phyloP scores from a whole-genome alignment of 2,888 invertebrate genomes.

The Limnephilus marmoratus region DNA sequence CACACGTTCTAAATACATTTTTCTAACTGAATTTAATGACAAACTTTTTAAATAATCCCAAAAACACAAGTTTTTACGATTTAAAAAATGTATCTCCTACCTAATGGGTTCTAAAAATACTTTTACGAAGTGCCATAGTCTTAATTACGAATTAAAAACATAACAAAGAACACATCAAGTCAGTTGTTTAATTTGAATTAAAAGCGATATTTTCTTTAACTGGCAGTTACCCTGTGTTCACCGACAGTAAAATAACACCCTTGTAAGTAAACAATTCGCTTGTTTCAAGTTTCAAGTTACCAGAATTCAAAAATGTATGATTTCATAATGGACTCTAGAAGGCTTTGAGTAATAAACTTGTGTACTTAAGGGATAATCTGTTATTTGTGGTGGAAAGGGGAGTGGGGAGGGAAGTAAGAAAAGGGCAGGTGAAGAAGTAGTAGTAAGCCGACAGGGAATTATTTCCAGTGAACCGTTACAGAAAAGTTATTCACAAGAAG shows the following conservation, averaged over 20 bases:
- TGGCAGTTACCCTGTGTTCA: neutral
- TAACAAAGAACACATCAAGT: neutral
- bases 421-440: neutral
- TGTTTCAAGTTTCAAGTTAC: conserved; percentile 19
- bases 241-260: neutral
- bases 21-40: too few species aligned
- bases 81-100: neutral
- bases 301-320: conserved; percentile 47
- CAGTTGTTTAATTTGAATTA: conserved; percentile 3
- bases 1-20: too few species aligned
- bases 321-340: conserved; percentile 40
- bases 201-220: conserved; percentile 18
- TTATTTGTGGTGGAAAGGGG: neutral
- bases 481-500: conserved; percentile 42
- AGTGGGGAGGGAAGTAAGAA: neutral
- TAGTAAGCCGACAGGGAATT: conserved; percentile 5
- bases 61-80: neutral
- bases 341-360: conserved; percentile 44
- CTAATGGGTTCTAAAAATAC: neutral
- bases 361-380: conserved; percentile 47
- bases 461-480: conserved; percentile 36
- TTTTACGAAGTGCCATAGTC: neutral
- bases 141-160: neutral
- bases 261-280: conserved; percentile 27
- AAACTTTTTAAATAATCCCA: neutral